Percentiles rank a stretch among this genome's conserved stretches.
Evolutionary conservation across 2,888 invertebrate species (phyloP).

Genomic region (Coelopa pilipes): DNA sequence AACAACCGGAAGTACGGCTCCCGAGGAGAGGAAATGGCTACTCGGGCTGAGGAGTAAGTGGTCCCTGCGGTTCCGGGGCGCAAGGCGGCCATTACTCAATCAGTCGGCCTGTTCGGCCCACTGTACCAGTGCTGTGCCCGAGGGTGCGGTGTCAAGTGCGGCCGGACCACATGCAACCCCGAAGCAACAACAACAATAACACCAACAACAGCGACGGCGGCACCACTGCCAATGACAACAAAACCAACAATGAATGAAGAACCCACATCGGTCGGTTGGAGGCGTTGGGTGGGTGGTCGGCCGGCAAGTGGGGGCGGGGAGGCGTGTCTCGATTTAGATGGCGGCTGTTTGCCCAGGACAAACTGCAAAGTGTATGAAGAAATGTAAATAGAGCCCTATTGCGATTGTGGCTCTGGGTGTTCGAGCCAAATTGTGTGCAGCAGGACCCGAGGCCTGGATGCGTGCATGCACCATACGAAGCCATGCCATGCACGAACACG

Average conservation of each 20-base stretch:
- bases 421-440: conserved; percentile 17
- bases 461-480: background rate
- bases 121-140: background rate
- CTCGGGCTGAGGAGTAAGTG: no score
- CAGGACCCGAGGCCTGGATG: background rate
- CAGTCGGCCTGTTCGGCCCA: no score
- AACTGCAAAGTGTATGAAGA: conserved; percentile 21
- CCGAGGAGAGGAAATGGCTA: no score
- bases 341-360: conserved; percentile 8
- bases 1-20: no score
- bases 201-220: background rate
- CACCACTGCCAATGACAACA: background rate
- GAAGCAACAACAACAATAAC: background rate
- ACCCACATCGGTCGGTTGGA: conserved; percentile 12
- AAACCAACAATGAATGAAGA: conserved; percentile 15
- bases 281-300: background rate
- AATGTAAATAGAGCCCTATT: conserved; percentile 27
- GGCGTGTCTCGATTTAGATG: background rate
- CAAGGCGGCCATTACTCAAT: no score
- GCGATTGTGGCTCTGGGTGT: conserved; percentile 14
- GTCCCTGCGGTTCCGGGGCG: no score
- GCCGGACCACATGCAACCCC: conserved; percentile 13
- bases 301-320: background rate
- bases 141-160: no score
- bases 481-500: background rate